Conservation (phyloP, 2,888 invertebrate species). For the Torymus texanus region DNA sequence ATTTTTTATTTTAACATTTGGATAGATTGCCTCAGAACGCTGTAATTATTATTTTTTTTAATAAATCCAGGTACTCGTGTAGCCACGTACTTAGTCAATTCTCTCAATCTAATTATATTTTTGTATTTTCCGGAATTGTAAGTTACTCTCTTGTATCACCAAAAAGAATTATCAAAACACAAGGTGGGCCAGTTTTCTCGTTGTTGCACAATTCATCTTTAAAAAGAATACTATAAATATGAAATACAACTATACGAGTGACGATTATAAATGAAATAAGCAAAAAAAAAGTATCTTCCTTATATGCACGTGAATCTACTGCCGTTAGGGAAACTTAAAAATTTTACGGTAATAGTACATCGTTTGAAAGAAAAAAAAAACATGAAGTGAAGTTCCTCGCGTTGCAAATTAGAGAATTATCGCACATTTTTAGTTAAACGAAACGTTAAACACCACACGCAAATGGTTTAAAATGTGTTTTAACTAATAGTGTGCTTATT, state of each 20-base stretch:
- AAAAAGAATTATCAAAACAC: background rate
- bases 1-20: too few relatives aligned
- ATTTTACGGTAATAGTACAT: constrained; percentile 31
- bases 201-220: constrained; percentile 31
- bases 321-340: constrained; percentile 20
- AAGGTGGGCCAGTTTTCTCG: constrained; percentile 17
- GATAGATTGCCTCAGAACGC: too few relatives aligned
- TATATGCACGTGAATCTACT: constrained; percentile 47
- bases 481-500: constrained; percentile 45
- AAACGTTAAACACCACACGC: background rate
- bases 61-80: too few relatives aligned
- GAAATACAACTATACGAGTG: background rate
- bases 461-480: constrained; percentile 10
- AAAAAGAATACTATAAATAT: constrained; percentile 18
- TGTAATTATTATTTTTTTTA: too few relatives aligned
- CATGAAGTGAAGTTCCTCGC: constrained; percentile 34
- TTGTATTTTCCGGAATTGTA: too few relatives aligned
- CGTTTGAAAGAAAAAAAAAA: constrained; percentile 21
- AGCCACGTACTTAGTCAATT: too few relatives aligned
- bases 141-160: too few relatives aligned
- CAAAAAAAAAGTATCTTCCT: constrained; percentile 31
- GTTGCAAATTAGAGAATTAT: constrained; percentile 41
- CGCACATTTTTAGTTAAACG: constrained; percentile 41
- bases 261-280: constrained; percentile 12
- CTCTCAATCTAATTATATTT: too few relatives aligned